Conservation (phyloP, 1,140 invertebrate species). For the Pogonomyrmex barbatus region DNA sequence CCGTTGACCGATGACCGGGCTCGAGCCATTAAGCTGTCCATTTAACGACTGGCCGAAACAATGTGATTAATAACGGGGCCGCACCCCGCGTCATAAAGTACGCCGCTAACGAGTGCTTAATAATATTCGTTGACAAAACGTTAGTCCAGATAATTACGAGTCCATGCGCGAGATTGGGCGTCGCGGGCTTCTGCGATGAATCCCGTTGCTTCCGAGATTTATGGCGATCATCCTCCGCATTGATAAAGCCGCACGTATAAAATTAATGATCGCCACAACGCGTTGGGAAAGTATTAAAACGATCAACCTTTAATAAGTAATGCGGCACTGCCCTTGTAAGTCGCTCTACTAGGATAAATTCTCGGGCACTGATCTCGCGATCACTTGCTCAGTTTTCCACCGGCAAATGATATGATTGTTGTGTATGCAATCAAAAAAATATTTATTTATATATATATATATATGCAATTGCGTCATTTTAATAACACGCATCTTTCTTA, state of each 20-base stretch:
- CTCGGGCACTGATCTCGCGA: neutral
- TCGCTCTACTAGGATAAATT: neutral
- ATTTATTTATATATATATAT: neutral
- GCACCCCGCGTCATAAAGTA: constrained; percentile 49
- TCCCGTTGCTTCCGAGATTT: constrained; percentile 47
- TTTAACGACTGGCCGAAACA: constrained; percentile 69
- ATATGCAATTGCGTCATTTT: neutral
- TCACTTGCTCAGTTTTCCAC: neutral
- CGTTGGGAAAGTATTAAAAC: neutral
- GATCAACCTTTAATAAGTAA: constrained; percentile 13
- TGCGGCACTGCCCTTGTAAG: neutral
- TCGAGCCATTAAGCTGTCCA: constrained; percentile 72
- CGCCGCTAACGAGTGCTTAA: constrained; percentile 37
- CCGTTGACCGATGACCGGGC: constrained; percentile 59
- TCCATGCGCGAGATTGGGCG: constrained; percentile 31
- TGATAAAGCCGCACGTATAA: constrained; percentile 17
- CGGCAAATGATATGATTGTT: neutral
- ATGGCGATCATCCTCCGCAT: constrained; percentile 22
- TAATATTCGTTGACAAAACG: constrained; percentile 56
- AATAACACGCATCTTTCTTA: neutral
- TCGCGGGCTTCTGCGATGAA: constrained; percentile 13
- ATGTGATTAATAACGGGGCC: constrained; percentile 70
- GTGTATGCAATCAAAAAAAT: neutral
- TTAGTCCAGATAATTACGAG: constrained; percentile 38
- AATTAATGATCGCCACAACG: constrained; percentile 18